Evolutionary conservation across 2,888 invertebrate species (phyloP).

Genomic region (Strigamia maritima): DNA sequence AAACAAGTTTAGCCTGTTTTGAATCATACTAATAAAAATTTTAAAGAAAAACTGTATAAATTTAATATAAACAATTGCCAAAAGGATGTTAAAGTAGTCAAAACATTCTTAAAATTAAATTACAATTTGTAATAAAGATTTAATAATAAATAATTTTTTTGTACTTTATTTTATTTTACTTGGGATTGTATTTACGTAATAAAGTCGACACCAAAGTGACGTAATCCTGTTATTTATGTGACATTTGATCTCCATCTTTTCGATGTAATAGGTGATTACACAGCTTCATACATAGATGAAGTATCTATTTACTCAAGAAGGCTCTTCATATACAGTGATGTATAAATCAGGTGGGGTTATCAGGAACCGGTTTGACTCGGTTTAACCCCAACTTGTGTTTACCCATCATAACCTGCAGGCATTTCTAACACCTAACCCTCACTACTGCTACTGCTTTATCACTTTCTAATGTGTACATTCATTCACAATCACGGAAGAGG

Average conservation of each 20-base stretch:
- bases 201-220: not conserved
- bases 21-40: constrained; percentile 22
- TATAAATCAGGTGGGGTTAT: constrained; percentile 31
- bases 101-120: not conserved
- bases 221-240: constrained; percentile 4
- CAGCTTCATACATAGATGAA: constrained; percentile 16
- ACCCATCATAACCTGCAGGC: constrained; percentile 3
- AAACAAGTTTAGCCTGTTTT: constrained; percentile 30
- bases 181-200: not conserved
- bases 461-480: not conserved
- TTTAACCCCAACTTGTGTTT: constrained; percentile 18
- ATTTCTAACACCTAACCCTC: constrained; percentile 29
- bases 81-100: not conserved
- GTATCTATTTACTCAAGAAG: constrained; percentile 21
- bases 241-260: constrained; percentile 22
- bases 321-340: not conserved
- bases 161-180: not conserved
- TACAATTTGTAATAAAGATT: not conserved
- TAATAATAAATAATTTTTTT: not conserved
- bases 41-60: constrained; percentile 1
- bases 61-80: not conserved
- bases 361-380: not conserved
- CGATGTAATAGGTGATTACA: not conserved
- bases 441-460: not conserved
- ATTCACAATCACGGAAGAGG: constrained; percentile 28